A percentile compares a stretch with the other conserved stretches of the same genome.
Conservation (phyloP, 1,140 invertebrate genomes). For the Pinna nobilis region DNA sequence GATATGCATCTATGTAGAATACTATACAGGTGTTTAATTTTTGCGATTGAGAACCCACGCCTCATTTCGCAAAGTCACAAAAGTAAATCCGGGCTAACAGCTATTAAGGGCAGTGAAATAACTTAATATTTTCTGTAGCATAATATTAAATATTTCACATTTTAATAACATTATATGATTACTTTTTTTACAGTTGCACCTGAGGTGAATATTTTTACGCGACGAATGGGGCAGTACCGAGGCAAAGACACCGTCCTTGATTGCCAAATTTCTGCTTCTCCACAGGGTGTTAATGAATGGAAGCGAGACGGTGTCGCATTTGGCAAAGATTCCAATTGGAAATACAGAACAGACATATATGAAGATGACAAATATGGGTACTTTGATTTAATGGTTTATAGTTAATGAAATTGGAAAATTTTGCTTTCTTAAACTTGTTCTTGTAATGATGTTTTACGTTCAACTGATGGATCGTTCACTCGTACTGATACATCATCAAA, state of each 20-base stretch:
- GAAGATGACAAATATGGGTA: conserved; percentile 73
- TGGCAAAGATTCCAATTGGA: conserved; percentile 76
- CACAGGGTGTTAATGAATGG: conserved; percentile 90
- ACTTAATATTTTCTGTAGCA: too few species aligned
- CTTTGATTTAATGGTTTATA: neutral
- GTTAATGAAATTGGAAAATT: neutral
- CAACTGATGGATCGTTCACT: too few species aligned
- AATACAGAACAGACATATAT: conserved; percentile 88
- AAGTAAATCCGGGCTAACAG: too few species aligned
- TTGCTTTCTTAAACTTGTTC: neutral
- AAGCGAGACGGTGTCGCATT: conserved; percentile 85
- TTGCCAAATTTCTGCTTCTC: conserved; percentile 92
- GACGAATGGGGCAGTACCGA: conserved; percentile 57
- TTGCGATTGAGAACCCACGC: too few species aligned
- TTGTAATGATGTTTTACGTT: neutral
- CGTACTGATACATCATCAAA: neutral
- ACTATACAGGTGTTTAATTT: too few species aligned
- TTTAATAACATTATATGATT: conserved; percentile 2
- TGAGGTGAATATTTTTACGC: conserved; percentile 61
- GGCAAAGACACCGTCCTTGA: conserved; percentile 79
- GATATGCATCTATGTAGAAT: too few species aligned
- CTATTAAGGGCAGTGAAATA: too few species aligned
- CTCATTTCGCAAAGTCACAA: too few species aligned
- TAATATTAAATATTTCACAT: too few species aligned
- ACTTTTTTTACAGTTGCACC: conserved; percentile 62